These are phyloP conservation scores for Leguminivora glycinivorella DNA, from an alignment of 1,140 invertebrate species.

Conservation along the genomic window DNA sequence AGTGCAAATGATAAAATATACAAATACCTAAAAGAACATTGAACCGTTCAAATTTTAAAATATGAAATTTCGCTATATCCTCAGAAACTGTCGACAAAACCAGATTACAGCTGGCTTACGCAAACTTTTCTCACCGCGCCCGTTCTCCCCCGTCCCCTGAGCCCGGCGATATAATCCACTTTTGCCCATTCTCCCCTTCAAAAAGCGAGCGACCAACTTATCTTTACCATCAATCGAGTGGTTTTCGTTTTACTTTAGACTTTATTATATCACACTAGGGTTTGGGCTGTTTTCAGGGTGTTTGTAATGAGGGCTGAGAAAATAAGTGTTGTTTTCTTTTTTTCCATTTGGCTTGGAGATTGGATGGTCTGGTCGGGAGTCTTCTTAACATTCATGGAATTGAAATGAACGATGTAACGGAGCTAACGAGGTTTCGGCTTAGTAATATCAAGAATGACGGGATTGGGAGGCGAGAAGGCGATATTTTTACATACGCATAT, in stretches of 20 bases:
- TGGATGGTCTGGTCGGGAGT: constrained; percentile 9
- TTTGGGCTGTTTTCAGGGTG: neutral
- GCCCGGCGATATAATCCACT: constrained; percentile 63
- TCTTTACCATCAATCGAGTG: constrained; percentile 34
- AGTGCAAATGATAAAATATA: no score
- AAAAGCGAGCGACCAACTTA: constrained; percentile 53
- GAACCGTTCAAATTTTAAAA: neutral
- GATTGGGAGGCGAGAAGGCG: neutral
- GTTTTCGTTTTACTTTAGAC: constrained; percentile 9
- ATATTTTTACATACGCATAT: no score
- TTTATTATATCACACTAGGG: neutral
- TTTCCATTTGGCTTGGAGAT: constrained; percentile 21
- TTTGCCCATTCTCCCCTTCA: constrained; percentile 54
- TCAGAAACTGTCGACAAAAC: constrained; percentile 31
- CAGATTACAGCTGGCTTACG: constrained; percentile 56
- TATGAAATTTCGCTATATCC: neutral
- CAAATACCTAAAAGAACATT: no score
- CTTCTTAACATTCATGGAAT: constrained; percentile 22
- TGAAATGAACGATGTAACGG: constrained; percentile 5
- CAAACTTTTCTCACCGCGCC: constrained; percentile 43
- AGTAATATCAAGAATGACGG: neutral
- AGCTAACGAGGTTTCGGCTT: constrained; percentile 11
- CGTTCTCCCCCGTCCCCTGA: constrained; percentile 39
- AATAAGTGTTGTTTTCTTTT: constrained; percentile 21
- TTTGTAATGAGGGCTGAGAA: neutral